Evolutionary conservation across 2,113 vertebrate species (phyloP).

Genomic region (Aviceda subcristata): DNA sequence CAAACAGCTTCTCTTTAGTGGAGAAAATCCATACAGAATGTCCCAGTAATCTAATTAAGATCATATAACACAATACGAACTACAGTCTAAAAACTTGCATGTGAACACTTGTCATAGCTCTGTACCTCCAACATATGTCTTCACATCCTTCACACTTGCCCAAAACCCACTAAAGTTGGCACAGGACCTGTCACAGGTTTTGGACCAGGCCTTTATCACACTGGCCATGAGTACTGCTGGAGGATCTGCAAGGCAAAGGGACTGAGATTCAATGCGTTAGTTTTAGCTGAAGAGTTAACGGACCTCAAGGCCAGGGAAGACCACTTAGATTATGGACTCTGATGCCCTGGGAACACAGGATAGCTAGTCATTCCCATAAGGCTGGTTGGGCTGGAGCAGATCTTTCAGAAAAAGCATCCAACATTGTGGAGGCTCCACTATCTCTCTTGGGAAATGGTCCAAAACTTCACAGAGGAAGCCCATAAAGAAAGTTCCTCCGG

Average conservation of each 20-base stretch:
- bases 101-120: not conserved
- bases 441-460: rapidly evolving
- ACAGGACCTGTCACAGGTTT: not conserved
- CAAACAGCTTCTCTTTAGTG: not conserved
- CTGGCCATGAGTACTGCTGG: not conserved
- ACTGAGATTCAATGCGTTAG: rapidly evolving
- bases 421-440: not conserved
- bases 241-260: not conserved
- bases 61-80: not conserved
- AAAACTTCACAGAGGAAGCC: not conserved
- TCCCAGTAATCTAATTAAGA: not conserved
- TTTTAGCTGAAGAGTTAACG: not conserved
- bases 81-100: not conserved
- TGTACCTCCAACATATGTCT: not conserved
- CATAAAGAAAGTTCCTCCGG: not conserved
- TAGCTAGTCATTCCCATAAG: not conserved
- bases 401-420: not conserved
- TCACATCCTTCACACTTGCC: not conserved
- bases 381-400: not conserved
- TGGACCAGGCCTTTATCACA: not conserved
- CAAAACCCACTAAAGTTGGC: not conserved
- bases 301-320: not conserved
- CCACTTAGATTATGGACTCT: not conserved
- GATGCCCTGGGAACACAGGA: not conserved
- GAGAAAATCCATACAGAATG: not conserved